A percentile compares a stretch with the other conserved stretches of the same genome.
These are phyloP conservation scores for Bambusicola thoracicus DNA, from an alignment of 2,113 vertebrate species.

Conservation along the genomic window DNA sequence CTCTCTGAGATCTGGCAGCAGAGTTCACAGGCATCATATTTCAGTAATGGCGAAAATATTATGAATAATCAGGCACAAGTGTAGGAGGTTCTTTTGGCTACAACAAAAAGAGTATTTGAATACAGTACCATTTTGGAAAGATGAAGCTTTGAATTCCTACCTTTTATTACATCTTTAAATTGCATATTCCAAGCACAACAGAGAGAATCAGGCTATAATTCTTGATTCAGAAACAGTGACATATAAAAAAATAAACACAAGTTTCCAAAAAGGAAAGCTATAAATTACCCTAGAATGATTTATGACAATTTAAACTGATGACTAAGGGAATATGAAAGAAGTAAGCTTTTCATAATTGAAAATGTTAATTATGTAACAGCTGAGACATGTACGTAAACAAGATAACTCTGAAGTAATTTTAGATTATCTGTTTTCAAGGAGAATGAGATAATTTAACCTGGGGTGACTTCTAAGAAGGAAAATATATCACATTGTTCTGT, in stretches of 20 bases:
- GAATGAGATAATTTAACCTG: neutral
- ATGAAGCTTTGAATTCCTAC: neutral
- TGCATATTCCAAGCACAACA: neutral
- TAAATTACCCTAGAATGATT: neutral
- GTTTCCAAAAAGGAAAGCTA: neutral
- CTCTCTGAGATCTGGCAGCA: neutral
- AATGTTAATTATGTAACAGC: neutral
- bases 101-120: neutral
- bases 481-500: neutral
- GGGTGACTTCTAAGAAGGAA: neutral
- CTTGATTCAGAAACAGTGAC: neutral
- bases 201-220: neutral
- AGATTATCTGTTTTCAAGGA: neutral
- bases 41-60: neutral
- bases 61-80: neutral
- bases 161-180: neutral
- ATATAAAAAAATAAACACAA: neutral
- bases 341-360: neutral
- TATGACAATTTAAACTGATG: neutral
- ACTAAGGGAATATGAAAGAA: neutral
- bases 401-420: neutral
- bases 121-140: neutral
- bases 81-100: neutral
- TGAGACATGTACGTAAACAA: neutral
- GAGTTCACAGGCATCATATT: neutral